Percentiles rank a stretch among this genome's conserved stretches.
Evolutionary conservation across 2,113 vertebrate genomes (phyloP).

Genomic region (Limnothrissa miodon): DNA sequence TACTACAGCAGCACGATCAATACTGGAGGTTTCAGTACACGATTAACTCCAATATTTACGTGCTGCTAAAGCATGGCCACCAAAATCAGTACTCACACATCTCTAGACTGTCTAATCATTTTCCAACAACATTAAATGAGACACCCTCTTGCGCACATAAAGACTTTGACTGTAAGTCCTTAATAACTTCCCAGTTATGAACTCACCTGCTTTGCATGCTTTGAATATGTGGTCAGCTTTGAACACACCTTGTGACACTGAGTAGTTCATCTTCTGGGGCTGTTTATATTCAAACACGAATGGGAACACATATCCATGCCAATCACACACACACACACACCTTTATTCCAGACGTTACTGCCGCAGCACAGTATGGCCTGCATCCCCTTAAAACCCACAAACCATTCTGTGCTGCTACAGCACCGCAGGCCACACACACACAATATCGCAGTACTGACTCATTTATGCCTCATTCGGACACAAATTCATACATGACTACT

Average conservation of each 20-base stretch:
- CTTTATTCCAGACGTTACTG: conserved; percentile 80
- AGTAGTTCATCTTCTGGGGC: not conserved
- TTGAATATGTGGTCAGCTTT: not conserved
- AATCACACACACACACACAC: not conserved
- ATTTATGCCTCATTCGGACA: not conserved
- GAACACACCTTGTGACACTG: not conserved
- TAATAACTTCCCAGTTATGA: not conserved
- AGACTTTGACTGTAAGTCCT: not conserved
- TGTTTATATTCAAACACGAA: not conserved
- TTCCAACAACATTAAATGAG: not conserved
- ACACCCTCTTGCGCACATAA: not conserved
- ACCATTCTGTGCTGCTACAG: conserved; percentile 96
- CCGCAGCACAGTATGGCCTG: conserved; percentile 92
- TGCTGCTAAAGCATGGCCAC: conserved; percentile 89
- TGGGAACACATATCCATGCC: not conserved
- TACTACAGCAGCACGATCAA: conserved; percentile 94
- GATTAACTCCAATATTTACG: conserved; percentile 94
- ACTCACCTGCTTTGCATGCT: conserved; percentile 9
- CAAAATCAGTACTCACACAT: conserved; percentile 47
- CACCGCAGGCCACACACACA: conserved; percentile 71
- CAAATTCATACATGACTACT: not conserved
- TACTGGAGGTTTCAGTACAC: conserved; percentile 85
- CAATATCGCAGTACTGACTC: not conserved
- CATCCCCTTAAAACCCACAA: conserved; percentile 87
- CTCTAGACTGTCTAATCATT: conserved; percentile 20